phyloP scores from a whole-genome alignment of 2,797 vertebrate genomes.

The Melanotaenia nigrans region DNA sequence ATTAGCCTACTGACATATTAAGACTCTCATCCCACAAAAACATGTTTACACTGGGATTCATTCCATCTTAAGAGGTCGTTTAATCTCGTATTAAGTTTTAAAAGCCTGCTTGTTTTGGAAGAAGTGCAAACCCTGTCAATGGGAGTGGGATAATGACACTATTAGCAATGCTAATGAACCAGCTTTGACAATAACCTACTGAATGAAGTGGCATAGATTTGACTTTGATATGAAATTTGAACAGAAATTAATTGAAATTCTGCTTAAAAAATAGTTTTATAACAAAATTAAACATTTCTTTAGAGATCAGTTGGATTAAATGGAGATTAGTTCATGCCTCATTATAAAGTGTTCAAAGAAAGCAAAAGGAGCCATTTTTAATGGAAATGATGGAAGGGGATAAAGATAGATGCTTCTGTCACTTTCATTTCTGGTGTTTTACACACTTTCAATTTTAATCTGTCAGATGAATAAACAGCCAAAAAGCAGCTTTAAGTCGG shows the following conservation, averaged over 20 bases:
- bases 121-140: slow-evolving; percentile 14
- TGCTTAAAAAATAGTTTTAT: slow-evolving; percentile 7
- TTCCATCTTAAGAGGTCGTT: slow-evolving; percentile 32
- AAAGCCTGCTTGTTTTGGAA: slow-evolving; percentile 27
- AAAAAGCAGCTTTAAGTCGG: slow-evolving; percentile 1
- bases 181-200: slow-evolving; percentile 1
- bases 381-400: neutral
- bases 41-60: slow-evolving; percentile 43
- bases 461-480: neutral
- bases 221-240: neutral
- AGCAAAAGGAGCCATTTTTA: neutral
- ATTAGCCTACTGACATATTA: slow-evolving; percentile 61
- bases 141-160: slow-evolving; percentile 26
- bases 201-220: slow-evolving; percentile 18
- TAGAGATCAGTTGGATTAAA: slow-evolving; percentile 25
- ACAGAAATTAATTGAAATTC: neutral
- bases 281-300: slow-evolving; percentile 26
- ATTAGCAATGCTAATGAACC: slow-evolving; percentile 43
- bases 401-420: neutral
- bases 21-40: slow-evolving; percentile 39
- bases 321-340: slow-evolving; percentile 29
- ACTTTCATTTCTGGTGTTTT: slow-evolving; percentile 23
- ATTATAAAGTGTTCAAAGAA: slow-evolving; percentile 9
- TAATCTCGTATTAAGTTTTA: slow-evolving; percentile 39
- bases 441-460: slow-evolving; percentile 37